Base-by-base conservation (phyloP, 2,888 invertebrate species). In the Pseudolycoriella hygida region DNA sequence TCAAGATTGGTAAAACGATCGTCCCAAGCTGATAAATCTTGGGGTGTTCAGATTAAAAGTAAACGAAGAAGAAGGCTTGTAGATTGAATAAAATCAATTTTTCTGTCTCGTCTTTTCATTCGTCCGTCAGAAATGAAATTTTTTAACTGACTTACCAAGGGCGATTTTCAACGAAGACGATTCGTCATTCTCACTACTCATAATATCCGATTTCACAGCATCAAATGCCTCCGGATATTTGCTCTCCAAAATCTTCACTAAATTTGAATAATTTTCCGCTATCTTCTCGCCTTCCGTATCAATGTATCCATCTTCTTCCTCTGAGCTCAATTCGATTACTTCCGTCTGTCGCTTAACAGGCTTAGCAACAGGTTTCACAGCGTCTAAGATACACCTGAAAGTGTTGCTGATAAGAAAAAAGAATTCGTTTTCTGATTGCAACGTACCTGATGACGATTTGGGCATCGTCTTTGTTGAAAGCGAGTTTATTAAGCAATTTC, bases 191-290 rank as follows among this genome's bases (percentile, higher is more conserved):
- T 15, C 31, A 20, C 15, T 30, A 12, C 12, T 61, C 60, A 76
- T 69, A 18, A 76, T 67, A 14, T 68, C 66, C 53, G 77, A 77
- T 1, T 84, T 66, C 39, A 76, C 73, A 42, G 68, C 65, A 55
- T 86, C 85, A 57, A 85, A 86, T 11, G 71, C 72, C 1, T 67
- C 66, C 0, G 87, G 80, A 58, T 86, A 85, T 52, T 76, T 75
- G 3, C 62, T 68, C 60, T 87, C 86, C 2, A 86, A 58, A 18
- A 65, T 71, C 48, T 71, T 69, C 1, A 84, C 54, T 25, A 76
- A 67, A 15, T 61, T 52, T 0, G 69, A 68, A 52, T 72, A 54
- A 14, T 67, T 55, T 17, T 68, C 60, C 51, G 62, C 48, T 2
- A 8, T 6, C 8, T 57, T 48, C 18, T 50, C 47, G 17, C 51